Percentiles rank a stretch among this genome's conserved stretches.
Conservation (phyloP, 2,113 vertebrate genomes). For the Talpa occidentalis region DNA sequence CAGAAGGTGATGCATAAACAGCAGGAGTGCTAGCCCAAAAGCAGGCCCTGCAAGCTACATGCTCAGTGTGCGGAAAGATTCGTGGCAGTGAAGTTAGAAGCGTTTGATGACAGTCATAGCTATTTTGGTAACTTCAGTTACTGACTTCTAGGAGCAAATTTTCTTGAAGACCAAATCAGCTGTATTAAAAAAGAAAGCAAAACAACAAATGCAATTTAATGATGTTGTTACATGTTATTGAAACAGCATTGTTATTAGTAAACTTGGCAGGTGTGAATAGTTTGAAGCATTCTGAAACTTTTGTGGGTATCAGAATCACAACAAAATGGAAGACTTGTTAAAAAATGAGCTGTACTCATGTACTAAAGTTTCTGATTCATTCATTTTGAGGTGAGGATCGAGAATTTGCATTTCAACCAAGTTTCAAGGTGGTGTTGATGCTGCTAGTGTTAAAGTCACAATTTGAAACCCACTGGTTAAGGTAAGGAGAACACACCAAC, state of each 20-base stretch:
- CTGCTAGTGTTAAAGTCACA: not conserved
- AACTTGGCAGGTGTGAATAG: not conserved
- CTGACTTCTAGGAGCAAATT: conserved; percentile 26
- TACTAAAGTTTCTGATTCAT: conserved; percentile 10
- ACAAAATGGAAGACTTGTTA: not conserved
- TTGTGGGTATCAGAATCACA: conserved; percentile 25
- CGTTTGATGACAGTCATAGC: not conserved
- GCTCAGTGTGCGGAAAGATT: not conserved
- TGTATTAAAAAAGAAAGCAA: not conserved
- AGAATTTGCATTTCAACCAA: conserved; percentile 25
- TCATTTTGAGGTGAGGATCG: not conserved
- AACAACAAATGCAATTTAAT: conserved; percentile 11
- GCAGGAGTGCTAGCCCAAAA: not conserved
- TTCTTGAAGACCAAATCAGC: conserved; percentile 40
- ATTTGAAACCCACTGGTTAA: not conserved
- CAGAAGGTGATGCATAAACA: not conserved
- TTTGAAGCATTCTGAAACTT: conserved; percentile 49
- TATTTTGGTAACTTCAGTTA: conserved; percentile 50
- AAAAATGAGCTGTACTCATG: not conserved
- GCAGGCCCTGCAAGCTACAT: not conserved
- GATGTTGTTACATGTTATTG: not conserved
- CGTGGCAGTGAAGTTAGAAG: not conserved
- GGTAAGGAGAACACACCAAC: not conserved
- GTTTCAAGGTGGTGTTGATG: not conserved
- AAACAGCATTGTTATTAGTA: conserved; percentile 21